Conservation (phyloP, 2,888 invertebrate species). For the Tholera decimalis region DNA sequence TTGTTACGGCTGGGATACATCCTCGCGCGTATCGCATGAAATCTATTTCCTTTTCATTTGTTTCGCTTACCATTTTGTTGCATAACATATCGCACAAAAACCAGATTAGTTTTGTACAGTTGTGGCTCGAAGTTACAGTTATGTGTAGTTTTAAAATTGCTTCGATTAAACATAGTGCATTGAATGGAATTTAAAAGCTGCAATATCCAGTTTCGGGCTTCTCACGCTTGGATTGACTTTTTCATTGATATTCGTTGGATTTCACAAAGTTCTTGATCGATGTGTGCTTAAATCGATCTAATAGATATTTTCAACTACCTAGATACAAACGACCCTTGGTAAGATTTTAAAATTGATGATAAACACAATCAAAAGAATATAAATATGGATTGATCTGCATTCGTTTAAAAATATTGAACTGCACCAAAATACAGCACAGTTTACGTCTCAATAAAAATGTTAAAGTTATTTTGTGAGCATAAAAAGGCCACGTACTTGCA, state of each 20-base stretch:
- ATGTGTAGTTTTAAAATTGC: background rate
- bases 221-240: conserved; percentile 11
- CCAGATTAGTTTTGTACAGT: conserved; percentile 12
- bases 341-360: conserved; percentile 19
- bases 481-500: conserved; percentile 65
- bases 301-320: conserved; percentile 15
- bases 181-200: conserved; percentile 5
- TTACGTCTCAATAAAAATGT: conserved; percentile 53
- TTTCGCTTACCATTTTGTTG: conserved; percentile 41
- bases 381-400: conserved; percentile 2
- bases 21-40: conserved; percentile 67
- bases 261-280: conserved; percentile 11
- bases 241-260: conserved; percentile 24
- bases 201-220: background rate
- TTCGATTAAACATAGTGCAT: background rate
- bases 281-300: conserved; percentile 28
- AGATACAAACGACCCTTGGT: background rate
- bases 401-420: conserved; percentile 5
- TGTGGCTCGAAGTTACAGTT: background rate
- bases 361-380: conserved; percentile 14
- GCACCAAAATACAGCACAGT: conserved; percentile 22
- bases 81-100: conserved; percentile 20
- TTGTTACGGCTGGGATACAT: conserved; percentile 65
- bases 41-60: conserved; percentile 74
- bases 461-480: conserved; percentile 46